Evolutionary conservation across 2,113 vertebrate species (phyloP).

Genomic region (Ranitomeya variabilis): DNA sequence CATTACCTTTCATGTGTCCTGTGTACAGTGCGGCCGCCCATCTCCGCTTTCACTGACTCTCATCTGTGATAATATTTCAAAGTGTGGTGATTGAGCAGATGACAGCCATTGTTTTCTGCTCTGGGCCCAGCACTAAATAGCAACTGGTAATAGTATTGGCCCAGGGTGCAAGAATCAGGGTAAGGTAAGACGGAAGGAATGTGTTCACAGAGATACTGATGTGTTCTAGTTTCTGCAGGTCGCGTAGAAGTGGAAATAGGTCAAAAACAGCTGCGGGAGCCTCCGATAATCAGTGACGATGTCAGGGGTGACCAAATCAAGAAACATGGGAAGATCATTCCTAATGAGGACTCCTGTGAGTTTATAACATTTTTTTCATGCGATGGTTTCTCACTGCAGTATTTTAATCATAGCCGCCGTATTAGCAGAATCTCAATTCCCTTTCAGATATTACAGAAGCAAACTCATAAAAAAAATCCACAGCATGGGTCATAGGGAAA

Average conservation of each 20-base stretch:
- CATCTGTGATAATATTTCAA: constrained; percentile 40
- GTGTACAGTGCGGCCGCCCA: background rate
- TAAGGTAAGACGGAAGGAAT: constrained; percentile 5
- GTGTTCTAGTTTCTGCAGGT: constrained; percentile 30
- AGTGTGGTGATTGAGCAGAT: background rate
- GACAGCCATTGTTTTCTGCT: constrained; percentile 32
- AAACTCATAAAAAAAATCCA: background rate
- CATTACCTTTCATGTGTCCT: constrained; percentile 21
- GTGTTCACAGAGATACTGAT: constrained; percentile 11
- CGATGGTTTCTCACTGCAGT: background rate
- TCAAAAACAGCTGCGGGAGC: background rate
- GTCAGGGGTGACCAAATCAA: background rate
- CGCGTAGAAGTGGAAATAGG: constrained; percentile 2
- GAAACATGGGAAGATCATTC: background rate
- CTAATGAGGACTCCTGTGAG: background rate
- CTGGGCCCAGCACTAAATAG: background rate
- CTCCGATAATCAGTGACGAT: background rate
- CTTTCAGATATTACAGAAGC: background rate
- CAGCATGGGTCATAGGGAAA: too few relatives aligned
- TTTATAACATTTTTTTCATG: background rate
- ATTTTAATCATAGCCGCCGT: background rate
- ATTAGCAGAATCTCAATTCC: background rate
- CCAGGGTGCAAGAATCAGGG: background rate
- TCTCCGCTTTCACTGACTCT: constrained; percentile 28
- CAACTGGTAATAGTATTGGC: background rate